Base-by-base conservation (phyloP, 2,888 invertebrate genomes). In the Iselma pallidipennis region DNA sequence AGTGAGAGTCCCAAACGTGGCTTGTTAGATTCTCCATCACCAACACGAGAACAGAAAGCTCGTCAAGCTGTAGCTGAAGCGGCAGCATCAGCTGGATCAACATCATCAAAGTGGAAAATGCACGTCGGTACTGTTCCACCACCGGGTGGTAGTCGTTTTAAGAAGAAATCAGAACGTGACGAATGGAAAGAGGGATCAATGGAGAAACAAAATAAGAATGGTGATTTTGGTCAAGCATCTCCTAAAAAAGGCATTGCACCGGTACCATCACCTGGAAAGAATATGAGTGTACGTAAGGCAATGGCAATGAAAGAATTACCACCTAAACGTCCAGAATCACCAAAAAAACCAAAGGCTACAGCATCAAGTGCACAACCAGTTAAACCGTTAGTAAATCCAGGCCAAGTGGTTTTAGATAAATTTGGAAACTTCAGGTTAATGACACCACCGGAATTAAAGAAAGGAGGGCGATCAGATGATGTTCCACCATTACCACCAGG, bases 401-500 rank as follows among this genome's bases (percentile, higher is more conserved):
- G 86, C 74, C 77, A 88, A 79, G 86, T 89, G 57, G 89, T 90
- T 16, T 81, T 90, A 66, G 90, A 91, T 79, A 90, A 90, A 80
- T 90, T 91, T 75, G 90, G 90, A 0, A 87, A 89, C 68, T 87
- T 90, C 82, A 86, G 90, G 0, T 79, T 90, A 67, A 88, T 88
- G 42, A 77, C 81, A 26, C 81, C 82, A 3, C 79, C 80, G 14
- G 80, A 82, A 63, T 73, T 79, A 65, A 77, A 78, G 64, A 79
- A 76, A 58, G 82, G 82, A 58, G 82, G 82, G 66, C 82, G 81
- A 0, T 83, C 83, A 65, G 84, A 84, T 65, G 80, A 79, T 61
- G 81, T 75, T 59, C 78, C 76, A 29, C 80, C 81, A 16, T 68
- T 81, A 78, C 61, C 85, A 78, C 68, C 86, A 81, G 67, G 87